phyloP scores from a whole-genome alignment of 2,888 invertebrate genomes.

The Mimumesa dahlbomi region DNA sequence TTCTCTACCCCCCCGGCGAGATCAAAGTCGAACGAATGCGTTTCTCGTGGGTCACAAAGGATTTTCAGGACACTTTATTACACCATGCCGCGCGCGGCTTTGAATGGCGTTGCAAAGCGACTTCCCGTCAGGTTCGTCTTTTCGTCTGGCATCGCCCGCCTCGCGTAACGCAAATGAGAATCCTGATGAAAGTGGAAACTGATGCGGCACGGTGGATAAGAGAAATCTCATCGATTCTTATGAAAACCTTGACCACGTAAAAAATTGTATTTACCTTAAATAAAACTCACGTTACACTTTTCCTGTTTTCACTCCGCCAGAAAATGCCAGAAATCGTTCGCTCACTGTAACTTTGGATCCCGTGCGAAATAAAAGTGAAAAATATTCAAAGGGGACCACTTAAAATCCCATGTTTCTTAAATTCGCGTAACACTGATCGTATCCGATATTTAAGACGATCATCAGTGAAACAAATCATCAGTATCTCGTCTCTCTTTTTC shows the following conservation, averaged over 20 bases:
- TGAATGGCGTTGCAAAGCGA: slow-evolving; percentile 15
- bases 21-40: slow-evolving; percentile 65
- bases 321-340: no score
- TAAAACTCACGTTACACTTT: no score
- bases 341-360: no score
- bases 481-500: no score
- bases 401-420: not conserved
- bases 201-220: not conserved
- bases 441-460: not conserved
- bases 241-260: no score
- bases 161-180: slow-evolving; percentile 35
- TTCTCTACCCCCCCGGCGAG: no score
- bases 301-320: no score
- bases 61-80: slow-evolving; percentile 58
- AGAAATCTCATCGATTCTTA: not conserved
- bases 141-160: slow-evolving; percentile 26
- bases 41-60: slow-evolving; percentile 45
- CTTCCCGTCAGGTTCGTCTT: slow-evolving; percentile 19
- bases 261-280: no score
- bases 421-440: no score
- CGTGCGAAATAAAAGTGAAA: no score
- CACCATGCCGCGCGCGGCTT: slow-evolving; percentile 32
- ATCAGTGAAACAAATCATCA: not conserved
- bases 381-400: no score
- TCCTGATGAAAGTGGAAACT: slow-evolving; percentile 60